phyloP scores from a whole-genome alignment of 2,888 invertebrate genomes.

The Orthosia gothica region DNA sequence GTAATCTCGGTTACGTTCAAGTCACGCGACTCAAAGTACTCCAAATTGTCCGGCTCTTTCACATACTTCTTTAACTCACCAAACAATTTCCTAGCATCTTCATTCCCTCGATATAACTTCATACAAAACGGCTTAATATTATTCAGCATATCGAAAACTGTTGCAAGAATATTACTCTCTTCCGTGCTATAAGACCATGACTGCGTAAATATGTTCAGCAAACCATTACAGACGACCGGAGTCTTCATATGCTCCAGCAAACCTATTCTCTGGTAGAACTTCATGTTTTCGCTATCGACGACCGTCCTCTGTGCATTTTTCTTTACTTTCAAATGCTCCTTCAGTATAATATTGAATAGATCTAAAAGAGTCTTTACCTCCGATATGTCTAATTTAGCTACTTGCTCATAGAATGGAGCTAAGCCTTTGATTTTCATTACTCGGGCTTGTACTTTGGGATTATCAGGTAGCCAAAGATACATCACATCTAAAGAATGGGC shows the following conservation, averaged over 20 bases:
- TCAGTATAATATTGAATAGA: slow-evolving; percentile 82
- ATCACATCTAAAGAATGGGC: slow-evolving; percentile 80
- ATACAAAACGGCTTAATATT: slow-evolving; percentile 80
- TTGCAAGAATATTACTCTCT: slow-evolving; percentile 68
- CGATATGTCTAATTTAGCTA: slow-evolving; percentile 75
- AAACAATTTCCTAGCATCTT: slow-evolving; percentile 74
- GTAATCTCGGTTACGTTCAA: slow-evolving; percentile 73
- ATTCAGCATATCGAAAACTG: slow-evolving; percentile 77
- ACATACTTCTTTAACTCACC: slow-evolving; percentile 71
- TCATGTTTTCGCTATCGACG: slow-evolving; percentile 71
- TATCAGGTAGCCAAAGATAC: slow-evolving; percentile 81
- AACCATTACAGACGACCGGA: slow-evolving; percentile 78
- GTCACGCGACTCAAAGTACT: slow-evolving; percentile 62
- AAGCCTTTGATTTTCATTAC: slow-evolving; percentile 84
- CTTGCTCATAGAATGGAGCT: slow-evolving; percentile 82
- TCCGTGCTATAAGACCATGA: slow-evolving; percentile 70
- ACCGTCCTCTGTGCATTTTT: slow-evolving; percentile 66
- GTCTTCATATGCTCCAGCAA: slow-evolving; percentile 81
- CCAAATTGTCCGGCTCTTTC: slow-evolving; percentile 64
- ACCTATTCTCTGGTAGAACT: slow-evolving; percentile 81
- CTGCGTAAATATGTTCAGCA: slow-evolving; percentile 78
- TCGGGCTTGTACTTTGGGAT: slow-evolving; percentile 81
- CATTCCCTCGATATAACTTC: slow-evolving; percentile 71
- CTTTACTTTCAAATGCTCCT: slow-evolving; percentile 79
- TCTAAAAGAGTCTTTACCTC: slow-evolving; percentile 76